Conservation (phyloP, 2,113 vertebrate genomes). For the Ahaetulla prasina region DNA sequence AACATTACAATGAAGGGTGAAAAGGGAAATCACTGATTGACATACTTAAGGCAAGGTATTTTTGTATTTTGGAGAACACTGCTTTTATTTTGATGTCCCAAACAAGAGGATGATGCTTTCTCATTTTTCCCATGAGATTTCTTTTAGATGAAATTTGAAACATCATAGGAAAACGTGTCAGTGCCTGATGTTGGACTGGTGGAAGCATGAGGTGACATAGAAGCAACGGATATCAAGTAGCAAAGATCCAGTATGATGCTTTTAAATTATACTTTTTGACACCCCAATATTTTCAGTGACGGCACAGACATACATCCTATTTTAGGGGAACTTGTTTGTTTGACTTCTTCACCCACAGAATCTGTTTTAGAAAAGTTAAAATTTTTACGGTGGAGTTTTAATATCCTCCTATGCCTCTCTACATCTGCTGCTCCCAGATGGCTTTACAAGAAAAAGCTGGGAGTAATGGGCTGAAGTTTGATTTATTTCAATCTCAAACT, state of each 20-base stretch:
- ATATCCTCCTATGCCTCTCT: background rate
- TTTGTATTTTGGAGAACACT: background rate
- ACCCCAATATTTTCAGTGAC: background rate
- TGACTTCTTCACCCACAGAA: background rate
- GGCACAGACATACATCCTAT: background rate
- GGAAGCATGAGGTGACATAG: background rate
- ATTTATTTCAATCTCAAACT: background rate
- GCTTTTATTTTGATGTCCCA: background rate
- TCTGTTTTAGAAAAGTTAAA: background rate
- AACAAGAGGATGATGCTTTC: background rate
- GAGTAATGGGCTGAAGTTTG: background rate
- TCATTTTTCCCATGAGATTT: background rate
- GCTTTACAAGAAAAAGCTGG: background rate
- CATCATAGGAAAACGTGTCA: background rate
- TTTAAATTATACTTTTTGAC: background rate
- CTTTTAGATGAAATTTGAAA: background rate
- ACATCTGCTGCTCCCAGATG: background rate
- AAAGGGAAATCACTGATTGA: background rate
- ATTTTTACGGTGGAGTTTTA: background rate
- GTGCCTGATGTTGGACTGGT: background rate
- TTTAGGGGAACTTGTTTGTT: background rate
- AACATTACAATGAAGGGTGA: background rate
- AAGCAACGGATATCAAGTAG: background rate
- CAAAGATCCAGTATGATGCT: background rate
- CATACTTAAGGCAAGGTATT: background rate